Percentiles rank a stretch among this genome's conserved stretches.
These are phyloP conservation scores for Ceyx cyanopectus DNA, from an alignment of 2,113 vertebrate genomes.

Conservation along the genomic window DNA sequence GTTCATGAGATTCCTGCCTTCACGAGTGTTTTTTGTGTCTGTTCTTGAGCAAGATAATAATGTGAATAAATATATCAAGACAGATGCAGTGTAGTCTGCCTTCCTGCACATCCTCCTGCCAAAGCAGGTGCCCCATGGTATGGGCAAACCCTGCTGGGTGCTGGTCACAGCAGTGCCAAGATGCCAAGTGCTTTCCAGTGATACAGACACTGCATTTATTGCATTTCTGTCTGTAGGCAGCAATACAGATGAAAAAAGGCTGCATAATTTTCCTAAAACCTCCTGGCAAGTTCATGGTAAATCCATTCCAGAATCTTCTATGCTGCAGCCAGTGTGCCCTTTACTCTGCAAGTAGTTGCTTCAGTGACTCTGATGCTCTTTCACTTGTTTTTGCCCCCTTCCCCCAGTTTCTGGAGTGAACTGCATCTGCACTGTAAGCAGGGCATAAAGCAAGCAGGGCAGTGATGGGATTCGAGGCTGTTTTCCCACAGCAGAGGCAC, in stretches of 20 bases:
- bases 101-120: not conserved
- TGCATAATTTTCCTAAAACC: not conserved
- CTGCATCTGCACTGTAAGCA: not conserved
- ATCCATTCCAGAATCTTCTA: not conserved
- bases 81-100: not conserved
- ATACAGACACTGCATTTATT: not conserved
- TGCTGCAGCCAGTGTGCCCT: not conserved
- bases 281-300: not conserved
- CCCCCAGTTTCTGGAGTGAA: not conserved
- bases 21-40: not conserved
- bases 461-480: not conserved
- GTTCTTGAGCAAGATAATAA: not conserved
- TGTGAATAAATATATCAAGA: not conserved
- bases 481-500: not conserved
- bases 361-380: not conserved
- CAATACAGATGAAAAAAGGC: not conserved
- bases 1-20: not conserved
- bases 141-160: not conserved
- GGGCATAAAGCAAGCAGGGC: not conserved
- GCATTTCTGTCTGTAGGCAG: not conserved
- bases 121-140: not conserved
- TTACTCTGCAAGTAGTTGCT: not conserved
- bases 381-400: not conserved
- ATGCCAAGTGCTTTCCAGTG: not conserved
- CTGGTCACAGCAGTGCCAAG: not conserved